phyloP scores from a whole-genome alignment of 2,888 invertebrate genomes.

The Nebria salina region DNA sequence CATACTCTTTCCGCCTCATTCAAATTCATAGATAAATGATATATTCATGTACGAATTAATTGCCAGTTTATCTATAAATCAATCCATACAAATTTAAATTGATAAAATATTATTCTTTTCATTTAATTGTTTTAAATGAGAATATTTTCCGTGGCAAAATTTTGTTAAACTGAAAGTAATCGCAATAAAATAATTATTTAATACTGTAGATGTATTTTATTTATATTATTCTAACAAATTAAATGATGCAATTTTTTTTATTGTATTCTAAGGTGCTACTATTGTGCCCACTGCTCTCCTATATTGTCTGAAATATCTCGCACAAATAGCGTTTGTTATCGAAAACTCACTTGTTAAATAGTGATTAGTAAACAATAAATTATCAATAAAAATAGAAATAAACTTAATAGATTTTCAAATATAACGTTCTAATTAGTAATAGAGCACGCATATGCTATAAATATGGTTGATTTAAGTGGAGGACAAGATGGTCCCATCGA shows the following conservation, averaged over 20 bases:
- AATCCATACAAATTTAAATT: too few species aligned
- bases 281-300: neutral
- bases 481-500: conserved; percentile 83
- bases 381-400: neutral
- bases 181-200: too few species aligned
- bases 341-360: neutral
- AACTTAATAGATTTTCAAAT: neutral
- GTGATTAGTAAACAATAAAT: neutral
- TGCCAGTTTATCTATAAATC: too few species aligned
- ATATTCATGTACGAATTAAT: too few species aligned
- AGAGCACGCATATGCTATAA: conserved; percentile 49
- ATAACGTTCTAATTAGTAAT: neutral
- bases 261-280: neutral
- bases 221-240: too few species aligned
- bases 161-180: too few species aligned
- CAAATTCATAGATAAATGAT: too few species aligned
- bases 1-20: too few species aligned
- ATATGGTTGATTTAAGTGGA: conserved; percentile 87
- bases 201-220: too few species aligned
- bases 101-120: too few species aligned
- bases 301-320: neutral
- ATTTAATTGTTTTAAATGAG: too few species aligned
- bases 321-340: neutral
- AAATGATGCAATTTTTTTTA: neutral
- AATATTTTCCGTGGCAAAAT: too few species aligned